A percentile compares a stretch with the other conserved stretches of the same genome.
phyloP scores from a whole-genome alignment of 2,113 vertebrate genomes.

The Phalacrocorax brasilianus region DNA sequence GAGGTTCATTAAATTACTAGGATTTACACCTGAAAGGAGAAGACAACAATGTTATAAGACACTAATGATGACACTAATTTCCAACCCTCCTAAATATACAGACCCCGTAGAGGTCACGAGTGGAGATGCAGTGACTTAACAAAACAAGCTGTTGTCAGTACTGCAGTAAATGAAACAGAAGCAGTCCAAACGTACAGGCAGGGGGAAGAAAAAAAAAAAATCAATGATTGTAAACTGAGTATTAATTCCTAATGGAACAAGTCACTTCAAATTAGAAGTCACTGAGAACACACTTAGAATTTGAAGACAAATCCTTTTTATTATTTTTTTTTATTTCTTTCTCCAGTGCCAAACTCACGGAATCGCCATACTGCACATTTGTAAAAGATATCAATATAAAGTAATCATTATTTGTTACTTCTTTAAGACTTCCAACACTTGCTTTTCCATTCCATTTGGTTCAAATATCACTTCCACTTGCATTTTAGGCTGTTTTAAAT shows the following conservation, averaged over 20 bases:
- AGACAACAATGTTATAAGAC: background rate
- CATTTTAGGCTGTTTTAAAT: background rate
- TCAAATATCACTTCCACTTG: background rate
- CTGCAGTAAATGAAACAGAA: background rate
- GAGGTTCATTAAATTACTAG: slow-evolving; percentile 96
- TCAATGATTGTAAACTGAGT: background rate
- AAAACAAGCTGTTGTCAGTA: background rate
- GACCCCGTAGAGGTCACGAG: background rate
- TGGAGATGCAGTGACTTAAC: background rate
- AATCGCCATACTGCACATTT: background rate
- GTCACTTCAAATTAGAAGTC: background rate
- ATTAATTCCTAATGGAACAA: background rate
- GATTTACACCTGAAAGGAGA: slow-evolving; percentile 86
- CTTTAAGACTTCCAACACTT: background rate
- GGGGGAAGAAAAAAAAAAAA: too few species aligned
- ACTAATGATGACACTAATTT: background rate
- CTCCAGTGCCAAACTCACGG: background rate
- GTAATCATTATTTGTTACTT: background rate
- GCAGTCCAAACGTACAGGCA: background rate
- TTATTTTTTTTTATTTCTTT: background rate
- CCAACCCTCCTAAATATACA: background rate
- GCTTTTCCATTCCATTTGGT: background rate
- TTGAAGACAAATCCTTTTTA: background rate
- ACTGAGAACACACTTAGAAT: background rate
- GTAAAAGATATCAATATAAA: background rate